Base-by-base conservation (phyloP, 2,888 invertebrate genomes). In the Pilophorus perplexus region DNA sequence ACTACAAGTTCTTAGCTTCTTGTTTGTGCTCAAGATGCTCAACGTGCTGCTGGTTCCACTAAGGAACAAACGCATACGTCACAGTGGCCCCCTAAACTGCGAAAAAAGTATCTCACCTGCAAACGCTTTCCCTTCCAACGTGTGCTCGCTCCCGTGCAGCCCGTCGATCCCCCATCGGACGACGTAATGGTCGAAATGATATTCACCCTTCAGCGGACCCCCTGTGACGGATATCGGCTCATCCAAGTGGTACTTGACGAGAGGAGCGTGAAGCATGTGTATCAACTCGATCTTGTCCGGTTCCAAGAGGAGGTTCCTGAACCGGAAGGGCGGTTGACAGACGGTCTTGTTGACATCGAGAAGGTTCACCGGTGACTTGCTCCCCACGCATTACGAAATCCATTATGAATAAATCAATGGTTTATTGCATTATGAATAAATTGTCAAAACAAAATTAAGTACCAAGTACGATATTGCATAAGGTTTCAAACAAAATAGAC, bases 251-350 rank as follows among this genome's bases (percentile, higher is more conserved):
- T 46, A 46, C 23, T 46, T 46, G 23, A 46, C 46, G 12, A 46
- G 46, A 12, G 46, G 46, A 3, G 46, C 25, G 46, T 46, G 46
- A 4, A 46, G 23, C 46, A 46, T 46, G 46, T 46, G 46, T 12
- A 46, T 46, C 23, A 46, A 22, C 46, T 46, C 46, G 8, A 46
- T 25, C 14, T 46, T 22, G 3, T 46, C 6, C 10, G 46, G 46
- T 14, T 22, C 23, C 2, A 12, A 22, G 1, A 46, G 23, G 1
- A 46, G n/a, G 12, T 46, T 46, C 6, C 12, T 46, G 23, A 46
- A 46, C 10, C 23, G 3, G 22, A 46, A 25, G 14, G 46, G 46
- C 10, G 23, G 23, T 8, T 46, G 46, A 5, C 46, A 46, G 3
- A 23, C 12, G n/a, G 10, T 25, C 5, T 22, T 46, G n/a, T 10